Evolutionary conservation across 2,113 vertebrate species (phyloP), one percentile per base, ranked within the genome.

Genomic region (Megaleporinus macrocephalus): DNA sequence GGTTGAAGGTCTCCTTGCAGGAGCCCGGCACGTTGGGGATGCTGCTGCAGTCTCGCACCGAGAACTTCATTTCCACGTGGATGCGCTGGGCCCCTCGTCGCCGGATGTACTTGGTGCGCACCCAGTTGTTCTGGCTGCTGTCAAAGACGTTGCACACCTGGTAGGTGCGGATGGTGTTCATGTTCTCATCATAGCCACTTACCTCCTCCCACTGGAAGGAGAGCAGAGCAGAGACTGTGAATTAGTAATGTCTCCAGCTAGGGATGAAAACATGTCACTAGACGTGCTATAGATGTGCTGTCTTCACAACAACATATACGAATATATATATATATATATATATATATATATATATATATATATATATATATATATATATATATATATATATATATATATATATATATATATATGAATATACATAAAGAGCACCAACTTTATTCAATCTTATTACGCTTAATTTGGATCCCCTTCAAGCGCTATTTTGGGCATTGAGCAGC

Each of bases 61-160:
- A 99, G 76, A 99, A 99, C 86, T 99, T 99, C 95, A 99, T 98
- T 91, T 98, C 97, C 85, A 99, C 97, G 0, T 99, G 97, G 91
- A 99, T 96, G 61, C 97, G 96, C 80, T 98, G 97, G 0, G 97
- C 97, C 0, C 98, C 97, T 0, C 93, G 89, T 24, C 97, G 91
- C 0, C 90, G 93, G 90, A 98, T 97, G 88, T 95, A 97, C 84
- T 97, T 97, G 89, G 96, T 99, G 76, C 97, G 93, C 0, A 99
- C 93, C 98, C 98, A 99, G 93, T 99, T 99, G 91, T 99, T 99
- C 89, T 99, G 98, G 93, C 92, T 98, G 76, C 93, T 93, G 3
- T 97, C 95, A 5, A 98, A 98, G 79, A 99, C 97, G 0, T 98
- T 99, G 92, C 98, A 99, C 26, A 99, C 98, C 91, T 99, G 98